Evolutionary conservation across 2,888 invertebrate genomes (phyloP).

Genomic region (Dorcus hopei): DNA sequence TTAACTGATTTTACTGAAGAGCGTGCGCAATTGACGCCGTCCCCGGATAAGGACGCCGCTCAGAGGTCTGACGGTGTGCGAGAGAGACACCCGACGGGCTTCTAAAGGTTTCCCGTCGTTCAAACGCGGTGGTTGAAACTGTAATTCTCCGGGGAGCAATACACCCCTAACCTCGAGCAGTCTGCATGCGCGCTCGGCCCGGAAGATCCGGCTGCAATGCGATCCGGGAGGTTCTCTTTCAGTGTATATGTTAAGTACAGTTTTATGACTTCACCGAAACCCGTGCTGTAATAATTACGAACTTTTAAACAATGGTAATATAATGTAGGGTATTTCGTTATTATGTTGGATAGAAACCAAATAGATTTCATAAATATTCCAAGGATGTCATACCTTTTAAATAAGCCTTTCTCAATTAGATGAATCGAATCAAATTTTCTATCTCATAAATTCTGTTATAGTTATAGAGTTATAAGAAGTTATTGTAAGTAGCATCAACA

Average conservation of each 20-base stretch:
- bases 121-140: conserved; percentile 9
- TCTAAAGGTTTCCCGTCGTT: conserved; percentile 7
- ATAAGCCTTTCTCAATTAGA: no score
- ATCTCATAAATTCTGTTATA: no score
- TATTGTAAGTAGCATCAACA: no score
- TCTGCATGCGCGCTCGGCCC: conserved; percentile 9
- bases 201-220: conserved; percentile 9
- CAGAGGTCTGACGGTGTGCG: not conserved
- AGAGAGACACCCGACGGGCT: conserved; percentile 5
- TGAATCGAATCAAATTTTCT: no score
- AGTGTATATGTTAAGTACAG: not conserved
- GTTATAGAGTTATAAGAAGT: no score
- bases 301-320: not conserved
- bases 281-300: no score
- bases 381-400: no score
- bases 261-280: no score
- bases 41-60: not conserved
- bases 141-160: conserved; percentile 13
- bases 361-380: no score
- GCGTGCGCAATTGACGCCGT: conserved; percentile 17
- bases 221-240: not conserved
- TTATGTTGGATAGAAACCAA: no score
- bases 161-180: conserved; percentile 5
- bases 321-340: not conserved
- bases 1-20: conserved; percentile 20